phyloP scores from a whole-genome alignment of 2,797 vertebrate species.

The Molossus molossus region DNA sequence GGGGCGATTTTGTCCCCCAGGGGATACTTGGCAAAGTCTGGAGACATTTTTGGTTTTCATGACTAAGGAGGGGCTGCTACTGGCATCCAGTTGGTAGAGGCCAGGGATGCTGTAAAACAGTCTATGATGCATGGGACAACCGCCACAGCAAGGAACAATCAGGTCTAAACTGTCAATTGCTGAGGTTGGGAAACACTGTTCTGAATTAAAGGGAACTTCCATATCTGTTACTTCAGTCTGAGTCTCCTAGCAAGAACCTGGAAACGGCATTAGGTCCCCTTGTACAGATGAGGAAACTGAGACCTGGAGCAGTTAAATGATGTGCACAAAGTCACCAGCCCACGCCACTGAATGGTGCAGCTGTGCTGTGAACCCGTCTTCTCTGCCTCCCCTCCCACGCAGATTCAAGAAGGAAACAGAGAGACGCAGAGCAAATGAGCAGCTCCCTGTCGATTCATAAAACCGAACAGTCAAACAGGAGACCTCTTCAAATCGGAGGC shows the following conservation, averaged over 20 bases:
- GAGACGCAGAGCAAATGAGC: background rate
- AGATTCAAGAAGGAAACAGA: background rate
- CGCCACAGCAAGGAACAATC: background rate
- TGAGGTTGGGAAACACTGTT: background rate
- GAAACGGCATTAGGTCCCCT: background rate
- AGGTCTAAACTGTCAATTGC: background rate
- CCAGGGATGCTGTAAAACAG: background rate
- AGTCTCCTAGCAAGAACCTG: background rate
- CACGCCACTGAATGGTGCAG: accelerated
- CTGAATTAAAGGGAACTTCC: background rate
- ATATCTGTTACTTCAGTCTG: background rate
- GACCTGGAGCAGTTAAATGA: accelerated
- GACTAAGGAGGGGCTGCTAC: background rate
- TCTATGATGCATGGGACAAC: background rate
- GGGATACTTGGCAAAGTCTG: background rate
- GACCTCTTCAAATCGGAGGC: background rate
- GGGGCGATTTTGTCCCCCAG: background rate
- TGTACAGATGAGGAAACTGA: background rate
- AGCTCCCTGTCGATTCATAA: background rate
- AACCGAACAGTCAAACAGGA: background rate
- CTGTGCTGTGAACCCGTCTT: background rate
- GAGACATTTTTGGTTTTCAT: background rate
- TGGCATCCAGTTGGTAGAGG: background rate
- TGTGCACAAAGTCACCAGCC: background rate
- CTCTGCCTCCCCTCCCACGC: background rate